phyloP scores from a whole-genome alignment of 2,888 invertebrate species.

The Callimorpha dominula region DNA sequence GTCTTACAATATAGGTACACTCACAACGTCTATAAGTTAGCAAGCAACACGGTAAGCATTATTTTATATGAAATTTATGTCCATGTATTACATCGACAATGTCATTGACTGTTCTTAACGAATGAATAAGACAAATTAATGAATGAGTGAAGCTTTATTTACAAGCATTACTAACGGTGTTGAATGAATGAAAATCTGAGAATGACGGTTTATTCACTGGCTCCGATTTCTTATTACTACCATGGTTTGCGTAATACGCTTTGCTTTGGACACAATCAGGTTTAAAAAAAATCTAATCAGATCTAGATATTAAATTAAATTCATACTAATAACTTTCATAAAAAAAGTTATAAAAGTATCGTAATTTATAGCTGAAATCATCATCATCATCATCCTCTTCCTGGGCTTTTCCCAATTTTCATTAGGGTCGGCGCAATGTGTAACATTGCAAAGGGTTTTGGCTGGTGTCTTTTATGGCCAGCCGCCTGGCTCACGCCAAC shows the following conservation, averaged over 20 bases:
- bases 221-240: neutral
- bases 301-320: too few species aligned
- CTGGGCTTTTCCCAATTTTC: too few species aligned
- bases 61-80: neutral
- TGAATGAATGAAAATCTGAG: slow-evolving; percentile 16
- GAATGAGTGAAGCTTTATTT: slow-evolving; percentile 19
- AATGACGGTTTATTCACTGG: neutral
- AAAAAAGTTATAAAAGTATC: neutral
- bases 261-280: neutral
- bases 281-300: neutral
- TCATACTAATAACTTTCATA: neutral
- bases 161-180: slow-evolving; percentile 11
- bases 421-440: too few species aligned
- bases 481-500: too few species aligned
- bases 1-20: neutral
- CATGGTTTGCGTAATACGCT: neutral
- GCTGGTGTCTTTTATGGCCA: too few species aligned
- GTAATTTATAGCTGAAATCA: too few species aligned
- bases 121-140: slow-evolving; percentile 15
- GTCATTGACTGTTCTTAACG: neutral
- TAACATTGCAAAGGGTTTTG: too few species aligned
- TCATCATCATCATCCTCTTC: too few species aligned
- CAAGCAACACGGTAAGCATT: neutral
- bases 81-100: neutral
- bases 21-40: neutral